Evolutionary conservation across 2,888 invertebrate species (phyloP).

Genomic region (Apocheima hispidaria): DNA sequence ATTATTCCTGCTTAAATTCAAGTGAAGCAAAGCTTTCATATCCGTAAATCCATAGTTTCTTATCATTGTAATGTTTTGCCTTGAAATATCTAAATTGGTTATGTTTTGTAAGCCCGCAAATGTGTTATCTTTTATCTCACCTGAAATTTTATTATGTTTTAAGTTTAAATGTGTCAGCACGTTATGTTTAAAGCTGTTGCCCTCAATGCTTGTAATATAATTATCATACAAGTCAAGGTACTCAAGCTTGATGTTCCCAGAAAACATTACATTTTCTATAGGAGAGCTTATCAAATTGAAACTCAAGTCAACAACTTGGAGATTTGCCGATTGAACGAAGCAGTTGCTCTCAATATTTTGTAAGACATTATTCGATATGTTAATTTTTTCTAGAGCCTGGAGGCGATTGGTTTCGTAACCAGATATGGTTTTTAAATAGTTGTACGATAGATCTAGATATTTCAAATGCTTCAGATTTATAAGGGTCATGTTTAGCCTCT

Average conservation of each 20-base stretch:
- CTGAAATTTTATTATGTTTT: slow-evolving; percentile 63
- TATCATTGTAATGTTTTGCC: slow-evolving; percentile 61
- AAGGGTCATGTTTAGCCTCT: slow-evolving; percentile 61
- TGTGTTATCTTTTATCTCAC: slow-evolving; percentile 57
- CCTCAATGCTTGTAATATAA: slow-evolving; percentile 58
- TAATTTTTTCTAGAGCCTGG: slow-evolving; percentile 57
- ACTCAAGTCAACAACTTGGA: slow-evolving; percentile 65
- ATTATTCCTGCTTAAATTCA: slow-evolving; percentile 68
- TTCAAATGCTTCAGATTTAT: slow-evolving; percentile 60
- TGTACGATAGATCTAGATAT: slow-evolving; percentile 64
- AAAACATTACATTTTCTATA: slow-evolving; percentile 65
- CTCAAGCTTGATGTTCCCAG: slow-evolving; percentile 58
- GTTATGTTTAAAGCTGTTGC: slow-evolving; percentile 62
- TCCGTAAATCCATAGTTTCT: slow-evolving; percentile 60
- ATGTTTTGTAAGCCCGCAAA: slow-evolving; percentile 64
- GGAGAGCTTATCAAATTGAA: slow-evolving; percentile 61
- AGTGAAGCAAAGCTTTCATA: slow-evolving; percentile 51
- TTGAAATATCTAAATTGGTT: slow-evolving; percentile 56
- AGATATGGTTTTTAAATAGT: slow-evolving; percentile 57
- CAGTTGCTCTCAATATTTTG: slow-evolving; percentile 64
- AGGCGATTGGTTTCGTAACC: slow-evolving; percentile 67
- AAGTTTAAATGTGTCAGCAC: slow-evolving; percentile 61
- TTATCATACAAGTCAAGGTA: slow-evolving; percentile 68
- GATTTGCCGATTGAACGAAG: slow-evolving; percentile 61
- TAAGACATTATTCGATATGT: slow-evolving; percentile 68